These are phyloP conservation scores for Trilocha varians DNA, from an alignment of 2,888 invertebrate species.

Conservation along the genomic window DNA sequence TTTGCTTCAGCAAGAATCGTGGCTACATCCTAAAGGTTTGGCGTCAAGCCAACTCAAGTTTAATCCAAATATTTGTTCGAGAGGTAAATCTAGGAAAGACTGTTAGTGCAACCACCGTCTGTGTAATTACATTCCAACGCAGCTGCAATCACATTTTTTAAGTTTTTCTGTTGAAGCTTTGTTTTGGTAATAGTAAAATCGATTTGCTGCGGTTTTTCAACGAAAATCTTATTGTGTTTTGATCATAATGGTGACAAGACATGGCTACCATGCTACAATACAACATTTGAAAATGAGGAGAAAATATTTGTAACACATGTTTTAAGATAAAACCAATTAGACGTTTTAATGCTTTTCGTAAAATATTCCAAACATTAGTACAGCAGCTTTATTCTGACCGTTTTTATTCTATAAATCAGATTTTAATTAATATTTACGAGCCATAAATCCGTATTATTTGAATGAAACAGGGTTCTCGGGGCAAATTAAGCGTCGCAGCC, in stretches of 20 bases:
- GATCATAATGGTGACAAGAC: no score
- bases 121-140: slow-evolving; percentile 26
- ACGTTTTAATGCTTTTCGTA: no score
- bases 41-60: slow-evolving; percentile 19
- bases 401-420: neutral
- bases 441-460: slow-evolving; percentile 22
- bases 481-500: slow-evolving; percentile 27
- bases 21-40: slow-evolving; percentile 13
- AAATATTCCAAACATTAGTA: no score
- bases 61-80: slow-evolving; percentile 12
- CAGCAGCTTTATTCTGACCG: neutral
- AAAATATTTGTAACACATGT: no score
- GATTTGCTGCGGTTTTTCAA: neutral
- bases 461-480: slow-evolving; percentile 25
- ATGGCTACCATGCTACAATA: no score
- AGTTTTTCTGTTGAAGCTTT: slow-evolving; percentile 5
- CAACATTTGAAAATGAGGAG: no score
- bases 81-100: slow-evolving; percentile 13
- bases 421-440: slow-evolving; percentile 17
- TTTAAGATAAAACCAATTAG: no score
- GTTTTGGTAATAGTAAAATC: neutral
- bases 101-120: slow-evolving; percentile 18
- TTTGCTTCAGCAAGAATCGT: neutral
- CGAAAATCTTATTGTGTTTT: no score
- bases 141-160: slow-evolving; percentile 8